Evolutionary conservation across 2,888 invertebrate genomes (phyloP), one percentile per base, ranked within the genome.

Genomic region (Pristionchus maxplancki): DNA sequence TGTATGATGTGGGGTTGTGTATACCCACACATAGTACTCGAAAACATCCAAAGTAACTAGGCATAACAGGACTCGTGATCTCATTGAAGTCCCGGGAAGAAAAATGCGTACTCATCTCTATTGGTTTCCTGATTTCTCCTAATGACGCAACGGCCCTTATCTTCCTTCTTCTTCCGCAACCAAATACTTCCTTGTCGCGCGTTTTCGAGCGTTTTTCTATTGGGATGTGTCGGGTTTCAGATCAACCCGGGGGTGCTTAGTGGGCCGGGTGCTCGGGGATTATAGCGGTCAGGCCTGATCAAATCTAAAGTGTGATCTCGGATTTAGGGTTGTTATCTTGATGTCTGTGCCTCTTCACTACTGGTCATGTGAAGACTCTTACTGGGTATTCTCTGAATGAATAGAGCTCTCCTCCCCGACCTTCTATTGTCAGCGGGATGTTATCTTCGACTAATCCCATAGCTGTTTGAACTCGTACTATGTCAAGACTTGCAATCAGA

Each of bases 401-500:
- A 58, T n/a, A 9, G 24, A 20, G n/a, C n/a, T 58, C 15, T 53
- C 24, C 58, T n/a, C n/a, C n/a, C n/a, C n/a, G n/a, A n/a, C n/a
- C n/a, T 50, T 20, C 20, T 50, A 20, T 50, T 50, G 50, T 4
- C 50, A 20, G 50, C 15, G 50, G 20, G 50, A 50, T 50, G 50
- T 50, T 50, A 50, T 50, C 50, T 6, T n/a, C n/a, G 15, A 4
- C n/a, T n/a, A 58, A n/a, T 58, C 9, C 34, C 64, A 67, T 0
- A 5, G 37, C 24, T 31, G 37, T 71, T 71, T 71, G 71, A 71
- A 40, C 71, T 71, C 34, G 1, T 71, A 71, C 67, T 67, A 24
- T 67, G 31, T 71, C 71, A 34, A 20, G 71, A 37, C 37, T 71
- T 40, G 71, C 37, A 71, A 71, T 71, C 71, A 71, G 71, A 71